Conservation (phyloP, 2,888 invertebrate species). For the Thalpophila matura region DNA sequence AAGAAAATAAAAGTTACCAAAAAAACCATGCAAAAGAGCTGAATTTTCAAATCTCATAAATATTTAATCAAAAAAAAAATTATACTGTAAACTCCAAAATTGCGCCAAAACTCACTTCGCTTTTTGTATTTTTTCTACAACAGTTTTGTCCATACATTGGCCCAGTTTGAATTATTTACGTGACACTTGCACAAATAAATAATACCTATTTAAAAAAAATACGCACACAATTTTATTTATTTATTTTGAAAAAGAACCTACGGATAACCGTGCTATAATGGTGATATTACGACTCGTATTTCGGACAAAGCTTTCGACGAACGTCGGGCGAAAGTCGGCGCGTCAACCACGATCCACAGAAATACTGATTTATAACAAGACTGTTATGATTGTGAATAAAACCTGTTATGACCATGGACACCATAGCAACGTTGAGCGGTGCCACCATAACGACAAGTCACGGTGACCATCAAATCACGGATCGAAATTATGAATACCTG, state of each 20-base stretch:
- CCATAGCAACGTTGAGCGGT: conserved; percentile 80
- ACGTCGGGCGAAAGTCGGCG: conserved; percentile 37
- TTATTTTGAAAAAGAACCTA: conserved; percentile 19
- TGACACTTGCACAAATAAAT: conserved; percentile 39
- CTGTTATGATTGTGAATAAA: conserved; percentile 63
- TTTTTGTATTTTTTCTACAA: conserved; percentile 82
- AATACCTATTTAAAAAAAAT: not conserved
- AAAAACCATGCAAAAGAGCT: not conserved
- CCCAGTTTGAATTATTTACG: conserved; percentile 87
- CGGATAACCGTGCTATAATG: not conserved
- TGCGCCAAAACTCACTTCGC: conserved; percentile 77
- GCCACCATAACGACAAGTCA: conserved; percentile 67
- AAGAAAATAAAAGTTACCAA: not conserved
- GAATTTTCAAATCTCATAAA: too few relatives aligned
- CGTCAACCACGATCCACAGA: conserved; percentile 45
- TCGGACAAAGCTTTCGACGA: conserved; percentile 27
- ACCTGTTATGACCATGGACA: conserved; percentile 78
- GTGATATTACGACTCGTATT: conserved; percentile 9
- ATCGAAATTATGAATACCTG: conserved; percentile 43
- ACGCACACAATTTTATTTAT: conserved; percentile 8
- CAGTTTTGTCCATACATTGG: conserved; percentile 91
- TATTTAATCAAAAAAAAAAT: too few relatives aligned
- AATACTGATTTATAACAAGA: conserved; percentile 71
- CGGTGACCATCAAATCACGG: conserved; percentile 65
- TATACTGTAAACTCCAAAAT: conserved; percentile 16